Percentiles rank a stretch among this genome's conserved stretches.
Evolutionary conservation across 2,888 invertebrate species (phyloP).

Genomic region (Mimas tiliae): DNA sequence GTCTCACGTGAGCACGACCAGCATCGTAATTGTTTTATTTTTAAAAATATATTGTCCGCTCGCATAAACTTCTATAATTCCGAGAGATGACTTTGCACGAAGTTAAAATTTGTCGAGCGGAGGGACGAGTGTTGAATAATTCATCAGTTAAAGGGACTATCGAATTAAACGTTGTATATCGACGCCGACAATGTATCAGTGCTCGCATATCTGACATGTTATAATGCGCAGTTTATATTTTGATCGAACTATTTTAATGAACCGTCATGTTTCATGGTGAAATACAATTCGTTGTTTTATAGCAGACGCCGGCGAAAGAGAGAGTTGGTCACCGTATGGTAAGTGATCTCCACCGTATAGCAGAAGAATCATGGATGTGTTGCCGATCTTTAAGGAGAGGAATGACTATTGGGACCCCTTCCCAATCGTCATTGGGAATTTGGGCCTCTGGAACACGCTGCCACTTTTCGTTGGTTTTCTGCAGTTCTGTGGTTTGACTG

Average conservation of each 20-base stretch:
- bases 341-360: too few species aligned
- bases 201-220: constrained; percentile 63
- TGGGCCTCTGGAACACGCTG: too few species aligned
- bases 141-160: constrained; percentile 62
- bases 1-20: constrained; percentile 42
- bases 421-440: too few species aligned
- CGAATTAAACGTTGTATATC: constrained; percentile 65
- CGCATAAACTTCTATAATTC: constrained; percentile 42
- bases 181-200: constrained; percentile 57
- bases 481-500: too few species aligned
- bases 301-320: too few species aligned
- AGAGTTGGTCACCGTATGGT: too few species aligned
- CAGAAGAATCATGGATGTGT: too few species aligned
- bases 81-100: constrained; percentile 50
- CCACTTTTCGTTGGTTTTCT: too few species aligned
- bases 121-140: constrained; percentile 66
- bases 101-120: constrained; percentile 59
- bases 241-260: background rate
- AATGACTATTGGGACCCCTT: too few species aligned
- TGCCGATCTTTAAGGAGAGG: too few species aligned
- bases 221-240: constrained; percentile 42
- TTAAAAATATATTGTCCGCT: constrained; percentile 43
- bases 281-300: background rate
- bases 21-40: constrained; percentile 42
- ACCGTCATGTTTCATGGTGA: background rate